phyloP scores from a whole-genome alignment of 2,888 invertebrate species.

The Tineola bisselliella region DNA sequence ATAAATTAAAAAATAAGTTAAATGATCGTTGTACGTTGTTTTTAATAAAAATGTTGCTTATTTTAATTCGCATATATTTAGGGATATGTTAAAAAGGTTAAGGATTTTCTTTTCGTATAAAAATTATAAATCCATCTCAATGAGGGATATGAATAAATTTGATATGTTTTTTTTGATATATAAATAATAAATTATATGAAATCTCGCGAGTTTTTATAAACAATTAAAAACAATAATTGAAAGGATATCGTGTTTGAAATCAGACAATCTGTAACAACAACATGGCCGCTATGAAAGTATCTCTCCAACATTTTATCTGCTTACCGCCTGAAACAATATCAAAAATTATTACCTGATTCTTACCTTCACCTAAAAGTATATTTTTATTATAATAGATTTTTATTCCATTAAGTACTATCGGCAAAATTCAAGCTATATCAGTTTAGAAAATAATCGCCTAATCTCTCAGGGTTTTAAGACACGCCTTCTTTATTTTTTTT shows the following conservation, averaged over 20 bases:
- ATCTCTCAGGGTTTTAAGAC: too few relatives aligned
- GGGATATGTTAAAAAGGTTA: not conserved
- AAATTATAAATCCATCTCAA: not conserved
- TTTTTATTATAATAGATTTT: too few relatives aligned
- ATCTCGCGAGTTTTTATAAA: too few relatives aligned
- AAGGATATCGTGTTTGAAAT: slow-evolving; percentile 18
- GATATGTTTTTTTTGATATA: slow-evolving; percentile 3
- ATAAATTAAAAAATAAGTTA: too few relatives aligned
- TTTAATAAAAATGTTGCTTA: not conserved
- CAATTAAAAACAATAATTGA: too few relatives aligned
- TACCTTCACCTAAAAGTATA: too few relatives aligned
- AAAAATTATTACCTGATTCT: too few relatives aligned
- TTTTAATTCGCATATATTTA: not conserved
- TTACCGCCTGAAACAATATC: slow-evolving; percentile 48
- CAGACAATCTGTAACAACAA: slow-evolving; percentile 45
- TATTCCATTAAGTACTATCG: too few relatives aligned
- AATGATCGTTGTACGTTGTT: not conserved
- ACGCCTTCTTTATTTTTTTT: too few relatives aligned
- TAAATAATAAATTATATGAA: not conserved
- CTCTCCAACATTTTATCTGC: slow-evolving; percentile 46
- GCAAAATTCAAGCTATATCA: too few relatives aligned
- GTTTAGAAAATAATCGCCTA: too few relatives aligned
- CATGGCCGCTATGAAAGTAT: slow-evolving; percentile 41
- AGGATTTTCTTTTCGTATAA: not conserved
- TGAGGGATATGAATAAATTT: slow-evolving; percentile 1